Conservation (phyloP, 35 echinoderm and acorn worm genomes). For the Diadema setosum region DNA sequence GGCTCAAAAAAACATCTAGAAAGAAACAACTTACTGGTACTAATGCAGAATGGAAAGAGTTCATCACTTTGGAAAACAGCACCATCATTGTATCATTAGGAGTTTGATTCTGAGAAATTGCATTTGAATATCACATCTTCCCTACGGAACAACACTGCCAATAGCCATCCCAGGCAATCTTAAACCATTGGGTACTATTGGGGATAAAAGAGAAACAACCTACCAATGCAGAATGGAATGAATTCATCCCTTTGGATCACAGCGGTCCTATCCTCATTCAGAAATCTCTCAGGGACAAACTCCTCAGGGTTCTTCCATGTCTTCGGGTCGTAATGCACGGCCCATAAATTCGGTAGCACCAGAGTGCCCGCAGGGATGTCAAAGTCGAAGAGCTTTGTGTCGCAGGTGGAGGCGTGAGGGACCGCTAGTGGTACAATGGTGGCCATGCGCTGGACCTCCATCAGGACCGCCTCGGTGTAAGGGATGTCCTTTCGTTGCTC, state of each 20-base stretch:
- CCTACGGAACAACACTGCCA: too few relatives aligned
- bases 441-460: slow-evolving; percentile 38
- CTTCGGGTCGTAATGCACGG: slow-evolving; percentile 60
- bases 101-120: too few relatives aligned
- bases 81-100: too few relatives aligned
- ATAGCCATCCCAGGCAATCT: too few relatives aligned
- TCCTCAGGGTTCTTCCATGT: slow-evolving; percentile 56
- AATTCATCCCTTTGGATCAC: background rate
- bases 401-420: slow-evolving; percentile 35
- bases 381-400: slow-evolving; percentile 49
- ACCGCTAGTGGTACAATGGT: slow-evolving; percentile 30
- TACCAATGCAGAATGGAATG: slow-evolving; percentile 2
- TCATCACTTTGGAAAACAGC: too few relatives aligned
- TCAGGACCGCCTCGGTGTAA: slow-evolving; percentile 47
- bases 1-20: too few relatives aligned
- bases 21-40: too few relatives aligned
- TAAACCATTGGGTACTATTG: too few relatives aligned
- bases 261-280: slow-evolving; percentile 28
- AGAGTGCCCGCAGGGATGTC: slow-evolving; percentile 54
- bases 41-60: too few relatives aligned
- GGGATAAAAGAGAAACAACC: too few relatives aligned
- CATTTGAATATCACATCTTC: too few relatives aligned
- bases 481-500: slow-evolving; percentile 48
- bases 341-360: slow-evolving; percentile 61
- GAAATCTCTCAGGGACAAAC: slow-evolving; percentile 69